These are phyloP conservation scores for Amblyjoppa proteus DNA, from an alignment of 2,888 invertebrate species.

Conservation along the genomic window DNA sequence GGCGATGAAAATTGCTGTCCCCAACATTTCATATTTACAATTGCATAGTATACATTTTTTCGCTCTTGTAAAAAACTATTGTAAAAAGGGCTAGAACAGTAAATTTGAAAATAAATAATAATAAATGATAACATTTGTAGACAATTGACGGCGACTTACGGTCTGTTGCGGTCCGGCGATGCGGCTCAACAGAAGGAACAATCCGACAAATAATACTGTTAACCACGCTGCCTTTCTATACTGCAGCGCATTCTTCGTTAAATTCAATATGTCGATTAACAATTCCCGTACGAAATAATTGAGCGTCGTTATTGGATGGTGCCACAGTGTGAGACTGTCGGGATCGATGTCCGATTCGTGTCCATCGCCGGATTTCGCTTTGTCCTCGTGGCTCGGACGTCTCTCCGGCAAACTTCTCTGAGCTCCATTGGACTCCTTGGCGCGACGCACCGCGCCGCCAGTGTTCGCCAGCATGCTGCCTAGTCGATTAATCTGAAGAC, in stretches of 20 bases:
- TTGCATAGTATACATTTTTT: not conserved
- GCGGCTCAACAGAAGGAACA: constrained; percentile 80
- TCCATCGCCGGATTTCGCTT: constrained; percentile 60
- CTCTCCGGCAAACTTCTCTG: constrained; percentile 68
- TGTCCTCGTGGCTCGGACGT: constrained; percentile 54
- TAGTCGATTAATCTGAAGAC: constrained; percentile 79
- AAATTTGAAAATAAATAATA: not conserved
- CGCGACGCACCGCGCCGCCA: constrained; percentile 76
- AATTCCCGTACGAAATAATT: constrained; percentile 83
- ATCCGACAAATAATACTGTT: constrained; percentile 77
- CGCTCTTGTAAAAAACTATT: not conserved
- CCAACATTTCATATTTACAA: too few species aligned
- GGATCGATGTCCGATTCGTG: constrained; percentile 76
- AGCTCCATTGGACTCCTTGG: constrained; percentile 79
- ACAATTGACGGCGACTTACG: constrained; percentile 70
- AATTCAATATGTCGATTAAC: constrained; percentile 80
- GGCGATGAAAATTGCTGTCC: too few species aligned
- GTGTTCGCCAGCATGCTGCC: constrained; percentile 79
- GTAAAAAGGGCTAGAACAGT: not conserved
- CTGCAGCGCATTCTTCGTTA: constrained; percentile 80
- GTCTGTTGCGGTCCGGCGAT: constrained; percentile 82
- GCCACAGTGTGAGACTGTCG: constrained; percentile 82
- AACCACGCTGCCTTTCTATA: constrained; percentile 81
- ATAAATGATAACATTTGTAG: not conserved
- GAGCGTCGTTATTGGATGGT: constrained; percentile 82